These are phyloP conservation scores for Mirza zaza DNA, from an alignment of 2,113 vertebrate species.

Conservation along the genomic window DNA sequence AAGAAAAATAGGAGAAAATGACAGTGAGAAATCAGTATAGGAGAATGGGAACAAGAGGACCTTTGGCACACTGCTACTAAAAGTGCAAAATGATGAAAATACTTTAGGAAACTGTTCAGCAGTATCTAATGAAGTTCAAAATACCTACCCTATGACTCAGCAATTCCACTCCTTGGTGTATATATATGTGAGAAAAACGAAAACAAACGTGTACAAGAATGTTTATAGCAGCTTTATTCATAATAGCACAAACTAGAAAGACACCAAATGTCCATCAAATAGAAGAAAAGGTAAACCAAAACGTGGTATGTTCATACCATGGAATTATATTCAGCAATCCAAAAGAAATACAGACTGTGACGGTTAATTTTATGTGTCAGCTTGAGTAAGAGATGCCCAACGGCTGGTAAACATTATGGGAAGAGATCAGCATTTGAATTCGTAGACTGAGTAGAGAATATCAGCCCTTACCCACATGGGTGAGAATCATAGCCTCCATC, in stretches of 20 bases:
- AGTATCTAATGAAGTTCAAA: background rate
- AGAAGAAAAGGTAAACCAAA: background rate
- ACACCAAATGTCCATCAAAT: background rate
- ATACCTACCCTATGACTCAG: background rate
- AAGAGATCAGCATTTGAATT: background rate
- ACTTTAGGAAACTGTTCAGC: background rate
- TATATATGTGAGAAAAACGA: background rate
- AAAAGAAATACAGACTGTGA: background rate
- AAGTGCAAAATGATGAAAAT: background rate
- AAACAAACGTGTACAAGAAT: background rate
- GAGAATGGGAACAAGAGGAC: background rate
- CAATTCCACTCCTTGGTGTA: background rate
- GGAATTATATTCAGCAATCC: background rate
- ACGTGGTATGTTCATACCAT: background rate
- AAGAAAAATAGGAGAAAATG: background rate
- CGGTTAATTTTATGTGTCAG: background rate
- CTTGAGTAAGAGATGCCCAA: background rate
- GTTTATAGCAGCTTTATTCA: background rate
- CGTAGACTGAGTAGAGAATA: background rate
- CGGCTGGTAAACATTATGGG: background rate
- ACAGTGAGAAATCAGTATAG: background rate
- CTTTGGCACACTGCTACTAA: background rate
- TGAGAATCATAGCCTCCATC: background rate
- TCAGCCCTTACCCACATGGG: background rate
- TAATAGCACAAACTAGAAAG: background rate